phyloP scores from a whole-genome alignment of 2,797 vertebrate genomes.

The Poeciliopsis gracilis region DNA sequence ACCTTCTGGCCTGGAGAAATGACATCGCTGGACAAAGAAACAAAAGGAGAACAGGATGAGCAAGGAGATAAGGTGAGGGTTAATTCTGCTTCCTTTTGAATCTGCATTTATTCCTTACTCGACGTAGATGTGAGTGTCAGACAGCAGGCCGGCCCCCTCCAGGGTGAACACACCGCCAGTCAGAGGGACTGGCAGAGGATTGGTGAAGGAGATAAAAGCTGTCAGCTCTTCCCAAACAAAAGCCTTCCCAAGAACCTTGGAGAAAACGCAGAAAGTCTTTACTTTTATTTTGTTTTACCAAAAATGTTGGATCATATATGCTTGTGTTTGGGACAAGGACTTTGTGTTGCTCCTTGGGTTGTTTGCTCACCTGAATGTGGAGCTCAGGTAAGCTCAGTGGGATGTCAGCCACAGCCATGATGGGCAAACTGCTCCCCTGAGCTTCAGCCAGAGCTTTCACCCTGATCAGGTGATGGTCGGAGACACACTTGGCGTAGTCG shows the following conservation, averaged over 20 bases:
- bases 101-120: slow-evolving; percentile 63
- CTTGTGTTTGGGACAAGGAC: neutral
- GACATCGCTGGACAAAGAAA: slow-evolving; percentile 52
- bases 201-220: slow-evolving; percentile 76
- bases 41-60: slow-evolving; percentile 3
- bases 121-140: slow-evolving; percentile 62
- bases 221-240: slow-evolving; percentile 46
- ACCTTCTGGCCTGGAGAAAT: slow-evolving; percentile 74
- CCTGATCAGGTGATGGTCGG: slow-evolving; percentile 74
- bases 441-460: slow-evolving; percentile 70
- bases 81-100: neutral
- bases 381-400: slow-evolving; percentile 74
- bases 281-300: neutral
- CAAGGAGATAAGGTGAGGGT: neutral
- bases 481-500: slow-evolving; percentile 60
- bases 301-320: neutral
- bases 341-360: no score
- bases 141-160: slow-evolving; percentile 80
- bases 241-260: slow-evolving; percentile 73
- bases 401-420: slow-evolving; percentile 74
- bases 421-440: slow-evolving; percentile 48
- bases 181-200: slow-evolving; percentile 79
- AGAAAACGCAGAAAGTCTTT: slow-evolving; percentile 1
- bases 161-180: slow-evolving; percentile 78
- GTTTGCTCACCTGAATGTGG: slow-evolving; percentile 67